Base-by-base conservation (phyloP, 2,797 vertebrate genomes). In the Decapterus maruadsi region DNA sequence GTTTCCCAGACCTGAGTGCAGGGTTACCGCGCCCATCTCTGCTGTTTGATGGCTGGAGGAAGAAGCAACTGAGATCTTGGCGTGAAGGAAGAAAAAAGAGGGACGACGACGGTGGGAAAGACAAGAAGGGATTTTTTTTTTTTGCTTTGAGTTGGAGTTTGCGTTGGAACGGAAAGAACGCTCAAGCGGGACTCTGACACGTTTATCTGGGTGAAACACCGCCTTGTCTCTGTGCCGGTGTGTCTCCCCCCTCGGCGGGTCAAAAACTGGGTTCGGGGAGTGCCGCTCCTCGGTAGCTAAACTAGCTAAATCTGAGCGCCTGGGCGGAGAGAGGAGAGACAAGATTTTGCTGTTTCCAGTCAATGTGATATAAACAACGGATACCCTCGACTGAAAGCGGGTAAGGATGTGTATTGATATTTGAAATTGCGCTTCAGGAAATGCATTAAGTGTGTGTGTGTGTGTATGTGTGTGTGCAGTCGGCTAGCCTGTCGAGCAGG, bases 11-110 rank as follows among this genome's bases (percentile, higher is more conserved):
- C 90, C 93, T 84, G 88, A 94, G 90, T 92, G 95, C 95, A 96
- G 95, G 95, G 95, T 95, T 95, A 96, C 95, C 95, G 95, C 95
- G 95, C 95, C 95, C 95, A 96, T 96, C 95, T 95, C 93, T 94
- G 94, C 95, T 94, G 95, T 94, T 94, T 94, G 94, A 96, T 95
- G 95, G 95, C 95, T 92, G 94, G 87, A 95, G 94, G 94, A 95
- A 93, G 94, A 95, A 87, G 93, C 90, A 86, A 90, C 83, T 95
- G 94, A 95, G 90, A 90, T 83, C 90, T 90, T 85, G 90, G 93
- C 81, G 90, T 90, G 92, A 92, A 92, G 88, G 91, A 88, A 91
- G 90, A 87, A 86, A 46, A 87, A 85, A 83, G 82, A 86, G 90
- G 89, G 91, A 90, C 90, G 85, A 91, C 87, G 90, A 85, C 89